Evolutionary conservation across 2,113 vertebrate species (phyloP), one percentile per base, ranked within the genome.

Genomic region (Mesitornis unicolor): DNA sequence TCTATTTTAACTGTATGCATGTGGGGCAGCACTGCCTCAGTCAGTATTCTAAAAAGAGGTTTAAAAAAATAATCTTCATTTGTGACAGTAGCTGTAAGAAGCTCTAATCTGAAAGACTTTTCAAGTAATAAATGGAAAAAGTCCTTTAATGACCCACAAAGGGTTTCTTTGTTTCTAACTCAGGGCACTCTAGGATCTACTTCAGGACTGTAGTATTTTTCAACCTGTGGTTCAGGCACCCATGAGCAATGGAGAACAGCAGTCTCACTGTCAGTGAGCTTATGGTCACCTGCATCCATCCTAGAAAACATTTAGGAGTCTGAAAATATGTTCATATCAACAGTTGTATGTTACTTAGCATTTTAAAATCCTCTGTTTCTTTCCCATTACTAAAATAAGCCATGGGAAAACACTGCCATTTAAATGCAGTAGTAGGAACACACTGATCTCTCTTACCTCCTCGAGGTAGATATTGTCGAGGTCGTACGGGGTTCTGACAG

Each of bases 391-490:
- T 67, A 67, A 84, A 54, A 7, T 16, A 73, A 59, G 28, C 21
- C 38, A 45, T 76, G 50, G 57, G 77, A 87, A 82, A 91, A 17
- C 25, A 64, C 0, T 43, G 42, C 11, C 20, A 43, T 57, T 60
- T 51, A 65, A 89, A 80, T 20, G 18, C 38, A 57, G 36, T 31
- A 63, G 53, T 16, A 60, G 28, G 17, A 89, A 95, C 3, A 38
- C 0, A 0, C 5, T 24, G 45, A 18, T 38, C 86, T 56, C 43
- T 91, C 96, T 97, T 97, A 99, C 99, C 99, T 99, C 99, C 95
- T 99, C 95, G 83, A 99, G 97, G 97, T 99, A 99, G 98, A 99
- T 99, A 96, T 99, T 99, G 95, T 99, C 99, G 93, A 99, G 98
- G 98, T 99, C 99, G 56, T 99, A 99, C 0, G 99, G 99, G 14